Evolutionary conservation across 2,113 vertebrate genomes (phyloP).

Genomic region (Sinocyclocheilus anshuiensis): DNA sequence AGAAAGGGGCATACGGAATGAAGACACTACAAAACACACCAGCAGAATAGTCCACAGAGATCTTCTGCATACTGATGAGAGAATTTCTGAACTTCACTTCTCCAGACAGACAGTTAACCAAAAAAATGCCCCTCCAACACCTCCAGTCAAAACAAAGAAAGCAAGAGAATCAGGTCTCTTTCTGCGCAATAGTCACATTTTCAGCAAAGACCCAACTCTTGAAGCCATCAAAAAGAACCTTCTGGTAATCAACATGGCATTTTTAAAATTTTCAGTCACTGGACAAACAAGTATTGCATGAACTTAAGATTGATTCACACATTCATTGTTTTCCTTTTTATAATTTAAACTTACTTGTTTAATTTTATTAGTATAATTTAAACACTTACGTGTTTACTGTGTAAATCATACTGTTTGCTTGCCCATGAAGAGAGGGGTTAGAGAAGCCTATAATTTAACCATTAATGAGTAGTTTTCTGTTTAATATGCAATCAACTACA

Average conservation of each 20-base stretch:
- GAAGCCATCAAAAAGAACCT: slow-evolving; percentile 74
- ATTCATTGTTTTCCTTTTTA: slow-evolving; percentile 57
- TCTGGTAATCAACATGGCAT: slow-evolving; percentile 77
- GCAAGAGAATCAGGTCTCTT: slow-evolving; percentile 77
- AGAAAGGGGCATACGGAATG: slow-evolving; percentile 50
- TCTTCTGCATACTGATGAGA: slow-evolving; percentile 48
- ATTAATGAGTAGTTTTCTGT: slow-evolving; percentile 19
- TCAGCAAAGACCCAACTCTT: slow-evolving; percentile 68
- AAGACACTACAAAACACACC: slow-evolving; percentile 14
- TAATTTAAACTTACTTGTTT: slow-evolving; percentile 67
- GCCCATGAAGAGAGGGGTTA: slow-evolving; percentile 63
- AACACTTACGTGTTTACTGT: slow-evolving; percentile 55
- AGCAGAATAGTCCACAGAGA: slow-evolving; percentile 44
- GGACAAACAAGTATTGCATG: slow-evolving; percentile 77
- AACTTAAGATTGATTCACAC: slow-evolving; percentile 73
- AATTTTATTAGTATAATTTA: no score
- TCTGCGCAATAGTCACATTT: slow-evolving; percentile 76
- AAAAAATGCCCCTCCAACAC: slow-evolving; percentile 74
- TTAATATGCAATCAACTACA: background rate
- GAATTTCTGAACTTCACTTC: slow-evolving; percentile 61
- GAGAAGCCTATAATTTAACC: slow-evolving; percentile 42
- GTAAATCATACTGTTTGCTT: slow-evolving; percentile 53
- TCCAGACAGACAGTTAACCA: slow-evolving; percentile 64
- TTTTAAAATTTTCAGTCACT: slow-evolving; percentile 71
- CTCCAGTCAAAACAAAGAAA: slow-evolving; percentile 79